These are phyloP conservation scores for Sphaerophoria rueppellii DNA, from an alignment of 2,888 invertebrate species.

Conservation along the genomic window DNA sequence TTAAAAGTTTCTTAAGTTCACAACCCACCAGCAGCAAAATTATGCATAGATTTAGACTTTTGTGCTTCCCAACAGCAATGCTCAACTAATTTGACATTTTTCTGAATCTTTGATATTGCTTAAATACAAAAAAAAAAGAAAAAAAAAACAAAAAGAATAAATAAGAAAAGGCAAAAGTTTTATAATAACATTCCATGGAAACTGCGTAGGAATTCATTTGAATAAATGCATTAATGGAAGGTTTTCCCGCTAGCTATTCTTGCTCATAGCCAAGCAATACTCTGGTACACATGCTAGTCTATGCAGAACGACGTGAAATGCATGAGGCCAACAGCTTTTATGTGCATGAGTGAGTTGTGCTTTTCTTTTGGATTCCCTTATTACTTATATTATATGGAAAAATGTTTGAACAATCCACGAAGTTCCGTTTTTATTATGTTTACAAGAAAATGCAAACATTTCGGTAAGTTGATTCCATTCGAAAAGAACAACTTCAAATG, in stretches of 20 bases:
- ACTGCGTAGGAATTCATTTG: conserved; percentile 48
- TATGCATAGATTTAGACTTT: conserved; percentile 72
- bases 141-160: conserved; percentile 54
- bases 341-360: conserved; percentile 1
- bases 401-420: no score
- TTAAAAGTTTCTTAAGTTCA: conserved; percentile 67
- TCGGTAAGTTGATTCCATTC: no score
- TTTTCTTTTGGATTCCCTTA: neutral
- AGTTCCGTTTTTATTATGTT: no score
- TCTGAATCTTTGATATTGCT: conserved; percentile 64
- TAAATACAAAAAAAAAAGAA: conserved; percentile 52
- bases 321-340: conserved; percentile 6
- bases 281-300: neutral
- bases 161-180: conserved; percentile 65
- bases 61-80: conserved; percentile 69
- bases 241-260: conserved; percentile 43
- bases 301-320: conserved; percentile 15
- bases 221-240: conserved; percentile 71
- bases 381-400: no score
- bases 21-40: conserved; percentile 65
- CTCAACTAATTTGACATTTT: conserved; percentile 73
- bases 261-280: neutral
- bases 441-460: no score
- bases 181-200: conserved; percentile 70
- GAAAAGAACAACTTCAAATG: no score